A percentile compares a stretch with the other conserved stretches of the same genome.
These are phyloP conservation scores for Oryzias curvinotus DNA, from an alignment of 2,113 vertebrate species.

Conservation along the genomic window DNA sequence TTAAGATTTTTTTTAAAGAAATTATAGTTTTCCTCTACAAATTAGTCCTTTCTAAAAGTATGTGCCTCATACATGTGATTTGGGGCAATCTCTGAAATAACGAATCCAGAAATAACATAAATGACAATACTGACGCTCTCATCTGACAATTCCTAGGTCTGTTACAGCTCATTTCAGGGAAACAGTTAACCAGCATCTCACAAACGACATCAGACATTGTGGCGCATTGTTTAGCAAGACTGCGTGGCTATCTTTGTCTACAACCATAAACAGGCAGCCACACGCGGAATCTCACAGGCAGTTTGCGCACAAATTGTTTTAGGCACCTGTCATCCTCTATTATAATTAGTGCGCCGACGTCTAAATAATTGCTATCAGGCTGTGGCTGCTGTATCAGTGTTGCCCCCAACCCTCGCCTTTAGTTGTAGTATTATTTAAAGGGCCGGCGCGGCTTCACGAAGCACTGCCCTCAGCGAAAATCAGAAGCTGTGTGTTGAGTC, in stretches of 20 bases:
- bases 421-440: slow-evolving; percentile 61
- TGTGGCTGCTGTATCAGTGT: slow-evolving; percentile 54
- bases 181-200: slow-evolving; percentile 21
- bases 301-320: slow-evolving; percentile 64
- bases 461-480: slow-evolving; percentile 47
- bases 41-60: no score
- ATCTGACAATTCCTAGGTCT: not conserved
- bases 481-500: slow-evolving; percentile 49
- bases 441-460: slow-evolving; percentile 40
- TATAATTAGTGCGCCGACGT: slow-evolving; percentile 74
- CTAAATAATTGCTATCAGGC: slow-evolving; percentile 75
- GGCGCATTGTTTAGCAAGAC: slow-evolving; percentile 47
- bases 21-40: no score
- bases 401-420: slow-evolving; percentile 40
- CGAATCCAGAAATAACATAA: not conserved
- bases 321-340: slow-evolving; percentile 75
- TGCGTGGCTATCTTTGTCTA: slow-evolving; percentile 65
- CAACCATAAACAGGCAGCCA: slow-evolving; percentile 46
- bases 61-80: no score
- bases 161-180: slow-evolving; percentile 27
- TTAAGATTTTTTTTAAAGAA: no score
- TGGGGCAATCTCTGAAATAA: no score
- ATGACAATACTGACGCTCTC: not conserved
- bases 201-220: slow-evolving; percentile 29
- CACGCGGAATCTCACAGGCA: slow-evolving; percentile 61